A percentile compares a stretch with the other conserved stretches of the same genome.
Conservation (phyloP, 92 coral and sea anemone species). For the Parazoanthus swiftii region DNA sequence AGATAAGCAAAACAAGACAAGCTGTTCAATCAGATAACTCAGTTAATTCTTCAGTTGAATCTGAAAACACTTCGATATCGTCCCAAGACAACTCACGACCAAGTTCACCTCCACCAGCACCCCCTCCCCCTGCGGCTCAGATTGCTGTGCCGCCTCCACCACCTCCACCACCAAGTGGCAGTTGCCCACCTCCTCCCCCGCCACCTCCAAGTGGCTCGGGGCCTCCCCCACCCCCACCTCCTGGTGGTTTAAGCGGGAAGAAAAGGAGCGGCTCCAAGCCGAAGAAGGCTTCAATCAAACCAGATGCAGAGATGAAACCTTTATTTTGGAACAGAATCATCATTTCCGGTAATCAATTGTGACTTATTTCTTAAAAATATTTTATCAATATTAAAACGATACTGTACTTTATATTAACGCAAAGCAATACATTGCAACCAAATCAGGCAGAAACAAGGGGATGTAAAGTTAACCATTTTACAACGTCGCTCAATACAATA, state of each 20-base stretch:
- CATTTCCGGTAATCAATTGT: slow-evolving; percentile 50
- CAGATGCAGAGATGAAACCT: slow-evolving; percentile 98
- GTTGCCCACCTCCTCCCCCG: slow-evolving; percentile 68
- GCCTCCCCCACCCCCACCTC: slow-evolving; percentile 68
- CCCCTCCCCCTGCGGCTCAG: slow-evolving; percentile 51
- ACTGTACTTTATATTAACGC: too few relatives aligned
- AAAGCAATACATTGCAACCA: too few relatives aligned
- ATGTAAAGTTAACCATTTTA: too few relatives aligned
- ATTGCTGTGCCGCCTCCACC: slow-evolving; percentile 81
- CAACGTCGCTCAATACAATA: too few relatives aligned
- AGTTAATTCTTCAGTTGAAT: background rate
- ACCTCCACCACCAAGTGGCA: slow-evolving; percentile 56
- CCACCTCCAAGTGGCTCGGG: slow-evolving; percentile 62
- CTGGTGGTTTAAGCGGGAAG: slow-evolving; percentile 14
- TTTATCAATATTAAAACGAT: background rate
- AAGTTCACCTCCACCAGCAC: slow-evolving; percentile 58
- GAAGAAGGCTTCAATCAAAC: slow-evolving; percentile 79
- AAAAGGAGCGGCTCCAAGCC: slow-evolving; percentile 63
- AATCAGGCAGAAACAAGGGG: too few relatives aligned
- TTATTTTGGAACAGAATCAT: slow-evolving; percentile 96
- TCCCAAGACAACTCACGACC: slow-evolving; percentile 41
- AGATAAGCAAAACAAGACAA: slow-evolving; percentile 48
- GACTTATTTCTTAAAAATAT: background rate
- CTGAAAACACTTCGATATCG: slow-evolving; percentile 1
- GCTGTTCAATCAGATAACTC: background rate